phyloP scores from a whole-genome alignment of 2,113 vertebrate genomes.

The Myanophis thanlyinensis region DNA sequence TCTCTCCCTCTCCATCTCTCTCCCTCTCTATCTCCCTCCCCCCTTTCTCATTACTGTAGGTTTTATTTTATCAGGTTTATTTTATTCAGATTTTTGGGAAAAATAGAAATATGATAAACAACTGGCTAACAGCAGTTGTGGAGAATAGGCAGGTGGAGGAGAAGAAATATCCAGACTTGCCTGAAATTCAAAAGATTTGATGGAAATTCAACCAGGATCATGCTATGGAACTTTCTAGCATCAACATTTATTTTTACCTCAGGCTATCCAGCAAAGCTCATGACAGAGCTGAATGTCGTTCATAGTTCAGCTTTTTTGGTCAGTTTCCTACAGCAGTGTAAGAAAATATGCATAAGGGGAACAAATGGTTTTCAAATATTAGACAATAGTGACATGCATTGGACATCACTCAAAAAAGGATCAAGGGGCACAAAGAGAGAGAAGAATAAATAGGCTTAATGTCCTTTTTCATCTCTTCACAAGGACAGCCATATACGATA shows the following conservation, averaged over 20 bases:
- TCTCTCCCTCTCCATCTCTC: background rate
- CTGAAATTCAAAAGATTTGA: background rate
- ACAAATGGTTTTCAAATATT: background rate
- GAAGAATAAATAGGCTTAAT: background rate
- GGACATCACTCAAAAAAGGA: background rate
- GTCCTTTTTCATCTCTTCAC: background rate
- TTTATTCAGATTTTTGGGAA: too few species aligned
- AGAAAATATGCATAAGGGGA: background rate
- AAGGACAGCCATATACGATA: too few species aligned
- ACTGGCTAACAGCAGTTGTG: too few species aligned
- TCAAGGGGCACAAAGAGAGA: too few species aligned
- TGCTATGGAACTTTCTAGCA: background rate
- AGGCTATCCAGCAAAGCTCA: background rate
- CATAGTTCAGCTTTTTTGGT: background rate
- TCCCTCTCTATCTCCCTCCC: background rate
- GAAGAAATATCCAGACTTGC: background rate
- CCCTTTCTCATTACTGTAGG: background rate
- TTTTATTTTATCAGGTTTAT: background rate
- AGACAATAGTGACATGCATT: background rate
- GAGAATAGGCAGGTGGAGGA: too few species aligned
- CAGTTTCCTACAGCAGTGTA: background rate
- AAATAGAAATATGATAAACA: background rate
- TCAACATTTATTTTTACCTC: background rate
- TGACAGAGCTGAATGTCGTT: background rate
- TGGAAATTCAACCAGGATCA: background rate